phyloP scores from a whole-genome alignment of 2,797 vertebrate genomes.

The Sebastes oblongus region DNA sequence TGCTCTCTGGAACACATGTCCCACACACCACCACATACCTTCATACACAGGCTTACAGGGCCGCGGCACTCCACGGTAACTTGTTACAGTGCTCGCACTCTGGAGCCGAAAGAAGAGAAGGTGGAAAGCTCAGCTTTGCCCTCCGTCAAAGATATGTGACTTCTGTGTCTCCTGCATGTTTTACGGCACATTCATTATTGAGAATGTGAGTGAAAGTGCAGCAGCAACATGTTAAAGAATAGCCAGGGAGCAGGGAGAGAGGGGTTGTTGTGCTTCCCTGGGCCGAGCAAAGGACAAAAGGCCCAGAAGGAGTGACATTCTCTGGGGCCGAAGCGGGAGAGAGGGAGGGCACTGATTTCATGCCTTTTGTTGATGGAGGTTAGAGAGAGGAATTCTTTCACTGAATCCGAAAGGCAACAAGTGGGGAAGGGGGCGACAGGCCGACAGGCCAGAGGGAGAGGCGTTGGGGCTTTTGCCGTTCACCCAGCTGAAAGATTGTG shows the following conservation, averaged over 20 bases:
- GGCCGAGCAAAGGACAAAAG: slow-evolving; percentile 84
- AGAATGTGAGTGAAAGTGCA: slow-evolving; percentile 72
- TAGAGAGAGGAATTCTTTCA: slow-evolving; percentile 89
- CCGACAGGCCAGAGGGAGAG: slow-evolving; percentile 76
- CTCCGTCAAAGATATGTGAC: slow-evolving; percentile 53
- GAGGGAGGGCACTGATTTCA: slow-evolving; percentile 88
- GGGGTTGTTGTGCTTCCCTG: slow-evolving; percentile 70
- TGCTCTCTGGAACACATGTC: slow-evolving; percentile 74
- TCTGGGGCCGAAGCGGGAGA: slow-evolving; percentile 78
- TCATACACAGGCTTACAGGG: slow-evolving; percentile 63
- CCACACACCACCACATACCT: slow-evolving; percentile 62
- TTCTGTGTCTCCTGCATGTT: slow-evolving; percentile 71
- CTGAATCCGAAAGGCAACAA: slow-evolving; percentile 90
- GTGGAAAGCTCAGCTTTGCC: slow-evolving; percentile 38
- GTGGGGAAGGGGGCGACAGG: slow-evolving; percentile 85
- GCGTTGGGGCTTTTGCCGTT: slow-evolving; percentile 88
- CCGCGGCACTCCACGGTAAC: slow-evolving; percentile 43
- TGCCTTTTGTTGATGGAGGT: slow-evolving; percentile 90
- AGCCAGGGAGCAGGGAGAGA: slow-evolving; percentile 67
- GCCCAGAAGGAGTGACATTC: slow-evolving; percentile 86
- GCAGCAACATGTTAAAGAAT: slow-evolving; percentile 75
- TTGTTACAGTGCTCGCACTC: slow-evolving; percentile 52
- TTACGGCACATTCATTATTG: slow-evolving; percentile 72
- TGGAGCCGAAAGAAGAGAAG: slow-evolving; percentile 20
- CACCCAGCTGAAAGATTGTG: slow-evolving; percentile 94